phyloP scores from a whole-genome alignment of 1,140 invertebrate genomes.

The Trichogramma pretiosum region DNA sequence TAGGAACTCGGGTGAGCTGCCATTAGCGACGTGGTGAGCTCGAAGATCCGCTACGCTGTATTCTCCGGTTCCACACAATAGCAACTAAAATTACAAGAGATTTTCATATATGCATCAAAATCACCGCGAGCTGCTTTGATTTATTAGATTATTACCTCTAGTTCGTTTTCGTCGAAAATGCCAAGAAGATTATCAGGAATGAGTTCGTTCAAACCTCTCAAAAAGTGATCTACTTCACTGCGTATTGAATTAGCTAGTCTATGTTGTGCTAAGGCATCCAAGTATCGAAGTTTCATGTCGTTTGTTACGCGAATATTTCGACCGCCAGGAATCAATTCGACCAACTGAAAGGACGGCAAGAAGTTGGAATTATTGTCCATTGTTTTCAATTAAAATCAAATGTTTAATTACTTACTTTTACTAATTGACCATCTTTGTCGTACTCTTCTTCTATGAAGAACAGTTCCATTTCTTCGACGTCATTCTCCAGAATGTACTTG shows the following conservation, averaged over 20 bases:
- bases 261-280: conserved; percentile 85
- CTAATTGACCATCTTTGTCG: conserved; percentile 64
- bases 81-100: too few species aligned
- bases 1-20: conserved; percentile 72
- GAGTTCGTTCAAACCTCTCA: conserved; percentile 81
- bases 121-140: conserved; percentile 62
- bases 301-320: conserved; percentile 59
- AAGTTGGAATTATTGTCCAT: neutral
- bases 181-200: conserved; percentile 87
- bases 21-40: conserved; percentile 77
- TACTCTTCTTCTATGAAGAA: conserved; percentile 86
- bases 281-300: conserved; percentile 70
- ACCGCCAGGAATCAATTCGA: conserved; percentile 41
- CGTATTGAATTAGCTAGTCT: conserved; percentile 70
- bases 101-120: too few species aligned
- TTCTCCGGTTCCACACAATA: conserved; percentile 88
- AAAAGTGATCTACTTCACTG: conserved; percentile 78
- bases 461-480: conserved; percentile 77
- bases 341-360: conserved; percentile 29
- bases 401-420: conserved; percentile 39
- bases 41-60: conserved; percentile 85
- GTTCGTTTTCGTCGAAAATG: conserved; percentile 93
- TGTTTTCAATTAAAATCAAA: neutral
- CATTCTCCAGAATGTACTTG: conserved; percentile 84
- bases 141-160: conserved; percentile 59